These are phyloP conservation scores for Lytechinus pictus DNA, from an alignment of 35 echinoderm and acorn worm species.

Conservation along the genomic window DNA sequence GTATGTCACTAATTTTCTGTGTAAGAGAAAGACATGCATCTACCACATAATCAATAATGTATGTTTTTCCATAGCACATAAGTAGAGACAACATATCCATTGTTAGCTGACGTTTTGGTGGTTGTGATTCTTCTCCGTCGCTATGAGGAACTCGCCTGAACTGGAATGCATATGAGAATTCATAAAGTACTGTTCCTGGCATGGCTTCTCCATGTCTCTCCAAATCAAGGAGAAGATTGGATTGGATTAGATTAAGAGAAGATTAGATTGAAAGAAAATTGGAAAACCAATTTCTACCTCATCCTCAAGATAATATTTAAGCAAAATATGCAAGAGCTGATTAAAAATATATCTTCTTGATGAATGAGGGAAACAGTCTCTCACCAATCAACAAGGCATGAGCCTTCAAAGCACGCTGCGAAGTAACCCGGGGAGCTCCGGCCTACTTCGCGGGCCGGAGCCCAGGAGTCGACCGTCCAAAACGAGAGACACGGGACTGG, in stretches of 20 bases:
- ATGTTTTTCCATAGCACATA: background rate
- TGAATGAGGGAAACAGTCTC: background rate
- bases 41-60: background rate
- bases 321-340: background rate
- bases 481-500: no score
- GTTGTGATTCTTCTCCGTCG: background rate
- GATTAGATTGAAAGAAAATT: background rate
- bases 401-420: background rate
- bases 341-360: background rate
- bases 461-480: no score
- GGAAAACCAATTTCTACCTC: background rate
- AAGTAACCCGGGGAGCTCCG: no score
- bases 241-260: no score
- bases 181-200: background rate
- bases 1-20: no score
- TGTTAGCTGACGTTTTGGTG: background rate
- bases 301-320: background rate
- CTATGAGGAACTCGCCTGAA: background rate
- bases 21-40: background rate
- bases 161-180: background rate
- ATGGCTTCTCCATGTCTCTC: background rate
- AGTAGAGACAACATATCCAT: background rate
- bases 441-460: no score
- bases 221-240: background rate
- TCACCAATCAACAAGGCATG: background rate